Conservation (phyloP, 2,113 vertebrate species). For the Stercorarius parasiticus region DNA sequence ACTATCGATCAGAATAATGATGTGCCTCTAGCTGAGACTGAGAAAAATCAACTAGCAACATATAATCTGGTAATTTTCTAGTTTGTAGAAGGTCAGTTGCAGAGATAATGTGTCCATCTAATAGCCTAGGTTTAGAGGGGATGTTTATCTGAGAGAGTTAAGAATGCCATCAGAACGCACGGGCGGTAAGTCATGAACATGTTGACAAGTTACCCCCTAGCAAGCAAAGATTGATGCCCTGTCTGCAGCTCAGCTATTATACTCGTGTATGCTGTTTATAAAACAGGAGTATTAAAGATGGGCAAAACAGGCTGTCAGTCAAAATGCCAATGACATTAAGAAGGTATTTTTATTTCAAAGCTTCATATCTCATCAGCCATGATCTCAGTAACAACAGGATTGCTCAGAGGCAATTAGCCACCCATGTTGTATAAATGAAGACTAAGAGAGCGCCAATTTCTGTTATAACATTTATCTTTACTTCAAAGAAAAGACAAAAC, state of each 20-base stretch:
- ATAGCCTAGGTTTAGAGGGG: not conserved
- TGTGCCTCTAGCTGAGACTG: not conserved
- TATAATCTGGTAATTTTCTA: not conserved
- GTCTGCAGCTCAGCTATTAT: not conserved
- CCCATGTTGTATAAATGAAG: not conserved
- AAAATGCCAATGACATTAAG: conserved; percentile 16
- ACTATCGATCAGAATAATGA: conserved; percentile 14
- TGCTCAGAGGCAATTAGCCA: conserved; percentile 54
- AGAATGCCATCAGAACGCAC: not conserved
- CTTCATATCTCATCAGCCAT: not conserved
- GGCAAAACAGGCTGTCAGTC: conserved; percentile 32
- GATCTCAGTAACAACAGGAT: conserved; percentile 28
- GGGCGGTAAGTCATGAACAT: not conserved
- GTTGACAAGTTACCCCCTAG: conserved; percentile 6
- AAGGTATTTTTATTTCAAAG: conserved; percentile 41
- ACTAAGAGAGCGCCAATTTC: not conserved
- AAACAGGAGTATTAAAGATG: not conserved
- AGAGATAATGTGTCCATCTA: not conserved
- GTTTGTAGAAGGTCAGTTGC: conserved; percentile 12
- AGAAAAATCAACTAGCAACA: not conserved
- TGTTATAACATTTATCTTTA: not conserved
- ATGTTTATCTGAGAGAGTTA: conserved; percentile 18
- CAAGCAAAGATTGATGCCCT: conserved; percentile 6
- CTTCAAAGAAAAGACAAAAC: conserved; percentile 17
- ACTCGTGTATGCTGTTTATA: not conserved